Evolutionary conservation across 92 coral and sea anemone genomes (phyloP).

Genomic region (Chrysogorgia sp.): DNA sequence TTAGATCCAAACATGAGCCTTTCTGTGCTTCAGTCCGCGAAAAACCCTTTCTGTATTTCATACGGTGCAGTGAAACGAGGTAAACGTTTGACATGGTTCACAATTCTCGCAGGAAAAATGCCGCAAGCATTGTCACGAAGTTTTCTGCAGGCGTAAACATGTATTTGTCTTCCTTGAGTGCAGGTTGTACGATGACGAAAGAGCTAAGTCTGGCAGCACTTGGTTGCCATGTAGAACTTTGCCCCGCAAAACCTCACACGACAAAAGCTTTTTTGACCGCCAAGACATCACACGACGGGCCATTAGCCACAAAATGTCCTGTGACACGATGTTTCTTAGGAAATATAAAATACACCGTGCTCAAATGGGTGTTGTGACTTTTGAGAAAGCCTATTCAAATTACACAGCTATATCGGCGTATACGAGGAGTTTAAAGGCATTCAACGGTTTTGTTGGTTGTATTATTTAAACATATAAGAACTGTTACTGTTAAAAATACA

Average conservation of each 20-base stretch:
- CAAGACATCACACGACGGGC: not conserved
- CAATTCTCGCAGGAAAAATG: not conserved
- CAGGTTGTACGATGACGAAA: constrained; percentile 40
- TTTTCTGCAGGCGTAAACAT: constrained; percentile 29
- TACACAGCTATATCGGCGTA: not conserved
- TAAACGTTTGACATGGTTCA: not conserved
- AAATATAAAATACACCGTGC: not conserved
- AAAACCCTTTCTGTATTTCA: not conserved
- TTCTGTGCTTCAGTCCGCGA: not conserved
- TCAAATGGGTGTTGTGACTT: not conserved
- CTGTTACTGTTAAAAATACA: not conserved
- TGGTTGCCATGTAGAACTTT: constrained; percentile 30
- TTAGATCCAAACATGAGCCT: not conserved
- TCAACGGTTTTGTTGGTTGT: not conserved
- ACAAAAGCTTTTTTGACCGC: not conserved
- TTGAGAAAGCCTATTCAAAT: constrained; percentile 3
- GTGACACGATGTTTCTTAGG: not conserved
- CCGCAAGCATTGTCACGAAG: not conserved
- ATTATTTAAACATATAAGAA: not conserved
- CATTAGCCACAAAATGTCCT: not conserved
- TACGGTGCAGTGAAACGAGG: not conserved
- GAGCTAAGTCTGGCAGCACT: constrained; percentile 9
- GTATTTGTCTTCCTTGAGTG: not conserved
- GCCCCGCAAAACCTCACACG: constrained; percentile 2
- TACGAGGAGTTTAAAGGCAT: not conserved